Evolutionary conservation across 1,140 invertebrate genomes (phyloP).

Genomic region (Steinernema feltiae): DNA sequence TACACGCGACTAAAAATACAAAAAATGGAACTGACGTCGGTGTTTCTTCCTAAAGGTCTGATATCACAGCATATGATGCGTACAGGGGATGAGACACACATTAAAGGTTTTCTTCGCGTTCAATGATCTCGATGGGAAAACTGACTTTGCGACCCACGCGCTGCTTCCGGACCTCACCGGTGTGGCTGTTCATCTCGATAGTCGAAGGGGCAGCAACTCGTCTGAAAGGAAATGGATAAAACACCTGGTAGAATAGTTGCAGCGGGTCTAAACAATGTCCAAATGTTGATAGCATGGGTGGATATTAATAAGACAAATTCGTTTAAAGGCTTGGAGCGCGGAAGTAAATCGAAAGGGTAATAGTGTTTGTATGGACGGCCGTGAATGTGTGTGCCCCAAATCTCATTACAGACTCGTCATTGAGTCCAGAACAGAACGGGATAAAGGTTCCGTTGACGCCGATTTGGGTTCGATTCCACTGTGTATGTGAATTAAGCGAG

Average conservation of each 20-base stretch:
- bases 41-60: neutral
- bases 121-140: neutral
- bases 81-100: neutral
- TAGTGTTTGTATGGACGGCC: neutral
- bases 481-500: neutral
- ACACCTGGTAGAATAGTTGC: neutral
- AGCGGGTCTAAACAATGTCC: neutral
- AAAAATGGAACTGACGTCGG: neutral
- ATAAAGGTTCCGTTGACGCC: constrained; percentile 12
- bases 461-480: neutral
- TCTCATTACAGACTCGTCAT: constrained; percentile 9
- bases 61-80: neutral
- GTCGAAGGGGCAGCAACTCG: neutral
- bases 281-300: neutral
- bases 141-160: neutral
- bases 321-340: neutral
- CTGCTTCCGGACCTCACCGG: neutral
- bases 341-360: constrained; percentile 13
- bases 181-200: neutral
- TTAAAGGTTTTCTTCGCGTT: neutral
- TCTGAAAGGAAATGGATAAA: neutral
- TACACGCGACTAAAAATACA: neutral
- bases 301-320: neutral
- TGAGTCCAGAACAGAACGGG: neutral
- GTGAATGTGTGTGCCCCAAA: neutral